Conservation (phyloP, 2,888 invertebrate genomes). For the Disparrhopalites patrizii region DNA sequence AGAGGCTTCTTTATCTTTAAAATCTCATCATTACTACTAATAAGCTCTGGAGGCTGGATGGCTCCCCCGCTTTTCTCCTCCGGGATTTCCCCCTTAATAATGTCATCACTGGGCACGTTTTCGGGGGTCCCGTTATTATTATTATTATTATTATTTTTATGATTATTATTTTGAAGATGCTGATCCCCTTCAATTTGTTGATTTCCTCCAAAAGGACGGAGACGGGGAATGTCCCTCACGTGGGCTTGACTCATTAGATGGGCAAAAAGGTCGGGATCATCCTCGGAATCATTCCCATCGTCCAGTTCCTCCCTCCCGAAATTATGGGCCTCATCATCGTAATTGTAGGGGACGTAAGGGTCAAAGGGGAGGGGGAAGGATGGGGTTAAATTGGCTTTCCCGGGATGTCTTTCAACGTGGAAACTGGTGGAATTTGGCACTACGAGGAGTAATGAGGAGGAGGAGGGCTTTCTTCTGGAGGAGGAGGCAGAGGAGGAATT, state of each 20-base stretch:
- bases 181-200: background rate
- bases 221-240: background rate
- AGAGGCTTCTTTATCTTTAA: no score
- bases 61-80: no score
- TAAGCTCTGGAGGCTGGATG: no score
- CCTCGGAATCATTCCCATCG: constrained; percentile 4
- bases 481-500: background rate
- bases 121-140: background rate
- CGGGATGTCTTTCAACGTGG: background rate
- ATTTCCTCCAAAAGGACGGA: background rate
- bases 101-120: background rate
- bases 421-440: background rate
- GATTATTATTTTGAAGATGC: background rate
- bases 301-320: background rate
- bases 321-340: constrained; percentile 1
- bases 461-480: background rate
- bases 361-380: background rate
- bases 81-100: background rate
- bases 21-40: no score
- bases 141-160: background rate
- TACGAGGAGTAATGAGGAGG: background rate
- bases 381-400: no score
- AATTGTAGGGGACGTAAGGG: background rate
- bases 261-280: background rate
- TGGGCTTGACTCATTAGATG: background rate